Percentiles rank a stretch among this genome's conserved stretches.
Conservation (phyloP, 2,113 vertebrate genomes). For the Kobus ellipsiprymnus region DNA sequence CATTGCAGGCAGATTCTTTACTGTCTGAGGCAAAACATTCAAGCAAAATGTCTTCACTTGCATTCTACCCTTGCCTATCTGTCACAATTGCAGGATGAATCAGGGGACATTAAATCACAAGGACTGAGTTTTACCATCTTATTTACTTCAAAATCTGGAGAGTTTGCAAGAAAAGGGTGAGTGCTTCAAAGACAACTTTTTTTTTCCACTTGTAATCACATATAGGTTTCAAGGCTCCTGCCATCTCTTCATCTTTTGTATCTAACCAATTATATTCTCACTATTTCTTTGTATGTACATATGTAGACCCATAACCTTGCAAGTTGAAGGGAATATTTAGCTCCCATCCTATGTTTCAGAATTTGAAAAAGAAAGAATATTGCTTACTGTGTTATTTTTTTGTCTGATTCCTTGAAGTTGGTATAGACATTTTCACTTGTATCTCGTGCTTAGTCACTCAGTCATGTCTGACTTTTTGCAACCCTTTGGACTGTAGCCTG, state of each 20-base stretch:
- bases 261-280: not conserved
- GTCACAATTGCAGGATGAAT: not conserved
- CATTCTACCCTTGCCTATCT: not conserved
- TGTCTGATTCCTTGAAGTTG: not conserved
- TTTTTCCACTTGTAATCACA: not conserved
- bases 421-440: not conserved
- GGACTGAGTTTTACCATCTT: not conserved
- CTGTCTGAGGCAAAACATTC: not conserved
- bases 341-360: not conserved
- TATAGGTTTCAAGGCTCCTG: not conserved
- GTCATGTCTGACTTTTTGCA: not conserved
- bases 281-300: not conserved
- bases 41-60: not conserved
- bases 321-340: not conserved
- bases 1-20: not conserved
- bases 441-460: not conserved
- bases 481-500: not conserved
- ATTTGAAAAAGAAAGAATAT: not conserved
- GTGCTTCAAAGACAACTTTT: not conserved
- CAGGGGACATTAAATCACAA: not conserved
- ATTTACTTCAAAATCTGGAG: not conserved
- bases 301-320: not conserved
- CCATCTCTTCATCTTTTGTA: not conserved
- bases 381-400: not conserved
- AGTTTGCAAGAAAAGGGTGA: not conserved